These are phyloP conservation scores for Zonotrichia albicollis DNA, from an alignment of 2,797 vertebrate species.

Conservation along the genomic window DNA sequence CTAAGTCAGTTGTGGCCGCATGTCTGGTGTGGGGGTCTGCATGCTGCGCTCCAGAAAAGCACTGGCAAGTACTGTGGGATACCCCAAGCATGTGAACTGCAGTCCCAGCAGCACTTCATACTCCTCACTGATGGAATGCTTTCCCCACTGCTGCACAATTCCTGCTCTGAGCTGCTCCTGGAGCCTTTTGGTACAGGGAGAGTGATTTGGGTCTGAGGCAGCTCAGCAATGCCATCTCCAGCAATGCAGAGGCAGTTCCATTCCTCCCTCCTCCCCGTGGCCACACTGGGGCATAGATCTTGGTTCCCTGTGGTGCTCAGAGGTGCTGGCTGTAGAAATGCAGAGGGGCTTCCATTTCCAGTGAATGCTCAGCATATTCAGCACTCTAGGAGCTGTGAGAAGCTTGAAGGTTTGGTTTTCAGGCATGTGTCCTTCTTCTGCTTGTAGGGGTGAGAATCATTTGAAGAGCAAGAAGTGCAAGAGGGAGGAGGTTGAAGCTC, in stretches of 20 bases:
- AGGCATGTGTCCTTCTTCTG: background rate
- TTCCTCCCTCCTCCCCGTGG: background rate
- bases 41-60: background rate
- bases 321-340: background rate
- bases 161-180: background rate
- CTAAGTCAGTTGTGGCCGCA: background rate
- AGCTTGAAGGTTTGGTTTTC: background rate
- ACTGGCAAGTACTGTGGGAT: background rate
- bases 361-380: background rate
- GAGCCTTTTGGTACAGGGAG: background rate
- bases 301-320: rapidly evolving
- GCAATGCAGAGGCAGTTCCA: background rate
- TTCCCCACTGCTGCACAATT: background rate
- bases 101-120: background rate
- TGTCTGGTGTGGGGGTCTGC: background rate
- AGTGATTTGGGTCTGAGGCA: background rate
- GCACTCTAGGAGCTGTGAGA: background rate
- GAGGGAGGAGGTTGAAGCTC: background rate
- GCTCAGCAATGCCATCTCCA: background rate
- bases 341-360: background rate
- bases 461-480: background rate
- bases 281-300: rapidly evolving
- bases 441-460: background rate
- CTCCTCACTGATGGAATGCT: background rate
- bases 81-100: background rate